Evolutionary conservation across 2,888 invertebrate species (phyloP).

Genomic region (Lepeophtheirus nordmannii): DNA sequence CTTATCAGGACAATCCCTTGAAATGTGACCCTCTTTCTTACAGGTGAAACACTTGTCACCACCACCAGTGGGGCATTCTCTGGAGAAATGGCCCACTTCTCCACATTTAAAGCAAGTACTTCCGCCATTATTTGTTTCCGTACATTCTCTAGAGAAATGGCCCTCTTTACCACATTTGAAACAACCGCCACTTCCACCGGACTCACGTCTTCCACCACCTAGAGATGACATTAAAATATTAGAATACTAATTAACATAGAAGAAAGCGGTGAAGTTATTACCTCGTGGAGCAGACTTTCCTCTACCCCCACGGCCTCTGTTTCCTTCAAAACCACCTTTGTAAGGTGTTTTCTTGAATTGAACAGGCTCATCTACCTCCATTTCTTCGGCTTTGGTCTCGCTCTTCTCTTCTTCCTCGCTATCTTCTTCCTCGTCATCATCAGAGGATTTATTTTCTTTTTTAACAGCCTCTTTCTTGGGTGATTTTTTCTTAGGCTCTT

Average conservation of each 20-base stretch:
- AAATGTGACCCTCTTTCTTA: conserved; percentile 19
- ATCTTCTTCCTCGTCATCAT: conserved; percentile 16
- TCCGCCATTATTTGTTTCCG: background rate
- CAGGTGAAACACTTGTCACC: conserved; percentile 25
- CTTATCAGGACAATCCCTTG: conserved; percentile 17
- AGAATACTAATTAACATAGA: background rate
- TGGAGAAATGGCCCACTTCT: conserved; percentile 22
- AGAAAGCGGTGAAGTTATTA: background rate
- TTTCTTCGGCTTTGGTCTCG: background rate
- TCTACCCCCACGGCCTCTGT: conserved; percentile 14
- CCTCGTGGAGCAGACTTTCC: background rate
- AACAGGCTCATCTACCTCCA: background rate
- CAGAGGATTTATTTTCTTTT: background rate
- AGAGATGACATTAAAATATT: background rate
- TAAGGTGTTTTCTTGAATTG: no score
- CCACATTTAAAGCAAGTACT: conserved; percentile 24
- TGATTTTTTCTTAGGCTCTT: background rate
- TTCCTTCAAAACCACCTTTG: background rate
- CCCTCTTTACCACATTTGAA: conserved; percentile 20
- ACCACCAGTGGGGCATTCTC: conserved; percentile 22
- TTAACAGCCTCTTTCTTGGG: conserved; percentile 3
- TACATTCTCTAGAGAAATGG: conserved; percentile 17
- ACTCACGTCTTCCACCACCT: conserved; percentile 7
- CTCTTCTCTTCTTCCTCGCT: conserved; percentile 15
- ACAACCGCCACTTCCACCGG: conserved; percentile 19